Conservation (phyloP, 2,113 vertebrate genomes). For the Ceratotherium simum region DNA sequence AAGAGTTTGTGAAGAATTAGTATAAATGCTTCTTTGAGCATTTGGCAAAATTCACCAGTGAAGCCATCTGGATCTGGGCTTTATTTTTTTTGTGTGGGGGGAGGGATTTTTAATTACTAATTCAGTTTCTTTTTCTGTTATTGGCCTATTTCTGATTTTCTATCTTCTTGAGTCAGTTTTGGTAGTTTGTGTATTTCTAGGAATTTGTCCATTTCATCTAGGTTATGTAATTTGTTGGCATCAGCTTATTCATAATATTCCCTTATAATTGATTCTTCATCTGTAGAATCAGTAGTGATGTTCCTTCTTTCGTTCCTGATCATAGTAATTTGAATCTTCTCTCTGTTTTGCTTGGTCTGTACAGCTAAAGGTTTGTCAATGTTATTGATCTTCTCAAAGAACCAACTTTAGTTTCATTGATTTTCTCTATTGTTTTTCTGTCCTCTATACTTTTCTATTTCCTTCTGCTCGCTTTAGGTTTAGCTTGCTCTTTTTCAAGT, state of each 20-base stretch:
- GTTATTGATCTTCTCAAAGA: slow-evolving; percentile 2
- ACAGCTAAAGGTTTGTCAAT: slow-evolving; percentile 6
- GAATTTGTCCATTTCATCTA: slow-evolving; percentile 25
- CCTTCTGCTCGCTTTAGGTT: neutral
- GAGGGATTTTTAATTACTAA: slow-evolving; percentile 12
- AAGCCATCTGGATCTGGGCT: neutral
- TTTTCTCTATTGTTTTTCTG: slow-evolving; percentile 24
- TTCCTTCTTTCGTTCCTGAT: neutral
- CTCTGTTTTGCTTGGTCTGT: neutral
- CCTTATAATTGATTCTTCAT: neutral
- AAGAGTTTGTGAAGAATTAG: slow-evolving; percentile 10
- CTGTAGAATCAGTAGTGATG: neutral
- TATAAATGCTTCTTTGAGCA: slow-evolving; percentile 27
- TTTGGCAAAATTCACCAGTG: neutral
- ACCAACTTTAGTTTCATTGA: neutral
- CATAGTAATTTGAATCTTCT: slow-evolving; percentile 48
- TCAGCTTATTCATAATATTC: neutral
- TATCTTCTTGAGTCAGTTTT: slow-evolving; percentile 24
- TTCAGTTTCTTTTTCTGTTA: slow-evolving; percentile 8
- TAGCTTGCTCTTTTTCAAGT: slow-evolving; percentile 44
- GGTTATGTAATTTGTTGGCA: slow-evolving; percentile 18
- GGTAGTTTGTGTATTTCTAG: neutral
- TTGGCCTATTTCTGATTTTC: slow-evolving; percentile 17
- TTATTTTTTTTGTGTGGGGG: neutral
- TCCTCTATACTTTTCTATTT: slow-evolving; percentile 16